Conservation (phyloP, 2,113 vertebrate species). For the Cebus imitator region DNA sequence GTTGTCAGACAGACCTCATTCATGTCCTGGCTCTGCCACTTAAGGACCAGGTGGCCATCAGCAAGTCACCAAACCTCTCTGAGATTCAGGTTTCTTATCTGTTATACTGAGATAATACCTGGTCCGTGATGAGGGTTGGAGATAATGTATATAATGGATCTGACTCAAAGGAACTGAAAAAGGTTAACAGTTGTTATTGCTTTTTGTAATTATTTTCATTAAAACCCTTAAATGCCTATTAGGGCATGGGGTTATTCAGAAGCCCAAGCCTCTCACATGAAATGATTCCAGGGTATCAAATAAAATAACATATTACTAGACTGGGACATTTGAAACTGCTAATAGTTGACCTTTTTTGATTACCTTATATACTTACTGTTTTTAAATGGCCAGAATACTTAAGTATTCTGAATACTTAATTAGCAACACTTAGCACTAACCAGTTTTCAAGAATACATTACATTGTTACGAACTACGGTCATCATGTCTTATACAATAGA, state of each 20-base stretch:
- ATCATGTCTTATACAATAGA: no score
- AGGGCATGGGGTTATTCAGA: neutral
- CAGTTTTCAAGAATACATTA: neutral
- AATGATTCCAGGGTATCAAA: neutral
- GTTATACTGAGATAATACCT: neutral
- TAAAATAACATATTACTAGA: neutral
- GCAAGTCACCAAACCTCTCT: neutral
- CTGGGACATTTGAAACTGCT: neutral
- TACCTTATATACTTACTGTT: neutral
- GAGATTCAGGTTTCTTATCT: accelerated
- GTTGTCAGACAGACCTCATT: neutral
- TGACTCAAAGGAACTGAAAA: neutral
- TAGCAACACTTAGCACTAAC: neutral
- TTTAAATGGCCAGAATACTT: neutral
- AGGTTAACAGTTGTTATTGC: neutral
- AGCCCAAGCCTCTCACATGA: neutral
- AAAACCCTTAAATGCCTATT: neutral
- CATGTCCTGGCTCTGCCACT: neutral
- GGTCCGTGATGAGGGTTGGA: neutral
- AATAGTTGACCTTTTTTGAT: neutral
- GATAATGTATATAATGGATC: neutral
- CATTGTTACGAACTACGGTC: neutral
- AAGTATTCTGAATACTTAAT: neutral
- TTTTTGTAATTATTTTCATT: neutral
- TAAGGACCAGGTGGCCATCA: neutral